phyloP scores from a whole-genome alignment of 2,888 invertebrate species.

The Latrodectus hesperus region DNA sequence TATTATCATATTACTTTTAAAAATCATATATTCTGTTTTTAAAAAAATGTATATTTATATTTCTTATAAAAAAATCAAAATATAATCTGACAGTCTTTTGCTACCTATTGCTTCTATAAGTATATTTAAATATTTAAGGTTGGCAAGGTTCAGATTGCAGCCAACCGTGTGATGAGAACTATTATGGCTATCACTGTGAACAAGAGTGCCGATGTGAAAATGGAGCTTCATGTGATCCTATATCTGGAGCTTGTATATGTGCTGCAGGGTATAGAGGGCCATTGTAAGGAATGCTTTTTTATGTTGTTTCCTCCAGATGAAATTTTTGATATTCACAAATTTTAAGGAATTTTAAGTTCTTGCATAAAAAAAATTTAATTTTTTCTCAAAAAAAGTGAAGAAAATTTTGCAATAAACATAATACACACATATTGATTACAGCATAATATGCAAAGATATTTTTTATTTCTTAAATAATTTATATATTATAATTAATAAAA shows the following conservation, averaged over 20 bases:
- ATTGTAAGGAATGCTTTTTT: slow-evolving; percentile 59
- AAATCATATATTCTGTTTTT: too few relatives aligned
- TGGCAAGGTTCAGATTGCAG: slow-evolving; percentile 70
- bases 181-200: slow-evolving; percentile 71
- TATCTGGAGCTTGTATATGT: slow-evolving; percentile 74
- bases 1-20: too few relatives aligned
- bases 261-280: slow-evolving; percentile 70
- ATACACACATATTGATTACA: too few relatives aligned
- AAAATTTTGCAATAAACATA: too few relatives aligned
- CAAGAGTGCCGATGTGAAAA: slow-evolving; percentile 72
- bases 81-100: not conserved
- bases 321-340: too few relatives aligned
- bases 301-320: too few relatives aligned
- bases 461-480: too few relatives aligned
- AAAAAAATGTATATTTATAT: not conserved
- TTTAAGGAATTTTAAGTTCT: too few relatives aligned
- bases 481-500: too few relatives aligned
- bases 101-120: not conserved
- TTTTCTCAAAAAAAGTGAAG: too few relatives aligned
- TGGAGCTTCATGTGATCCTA: slow-evolving; percentile 74
- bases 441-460: too few relatives aligned
- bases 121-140: slow-evolving; percentile 40
- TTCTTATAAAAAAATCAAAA: not conserved
- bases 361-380: too few relatives aligned
- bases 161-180: slow-evolving; percentile 71